A percentile compares a stretch with the other conserved stretches of the same genome.
Conservation (phyloP, 2,888 invertebrate species). For the Agrochola lychnidis region DNA sequence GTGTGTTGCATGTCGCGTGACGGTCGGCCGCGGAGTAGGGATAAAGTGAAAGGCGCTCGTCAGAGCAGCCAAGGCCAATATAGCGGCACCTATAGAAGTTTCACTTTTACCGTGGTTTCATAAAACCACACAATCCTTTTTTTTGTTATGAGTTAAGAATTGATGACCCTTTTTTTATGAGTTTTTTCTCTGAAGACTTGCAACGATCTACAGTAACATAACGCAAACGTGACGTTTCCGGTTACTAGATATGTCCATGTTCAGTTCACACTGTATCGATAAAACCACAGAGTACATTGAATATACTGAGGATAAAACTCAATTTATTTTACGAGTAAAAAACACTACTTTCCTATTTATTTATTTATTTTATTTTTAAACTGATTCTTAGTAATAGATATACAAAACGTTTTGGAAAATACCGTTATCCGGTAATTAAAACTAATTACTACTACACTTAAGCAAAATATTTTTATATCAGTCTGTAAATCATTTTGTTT, state of each 20-base stretch:
- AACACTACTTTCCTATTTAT: neutral
- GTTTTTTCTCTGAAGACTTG: neutral
- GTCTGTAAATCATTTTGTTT: neutral
- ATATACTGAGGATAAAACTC: too few relatives aligned
- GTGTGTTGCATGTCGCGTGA: too few relatives aligned
- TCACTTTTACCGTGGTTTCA: too few relatives aligned
- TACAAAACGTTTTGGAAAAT: neutral
- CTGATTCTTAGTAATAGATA: too few relatives aligned
- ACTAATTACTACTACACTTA: neutral
- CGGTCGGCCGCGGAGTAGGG: too few relatives aligned
- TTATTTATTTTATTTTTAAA: neutral
- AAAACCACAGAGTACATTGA: too few relatives aligned
- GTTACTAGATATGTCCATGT: slow-evolving; percentile 17
- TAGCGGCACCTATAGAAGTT: too few relatives aligned
- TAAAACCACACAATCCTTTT: too few relatives aligned
- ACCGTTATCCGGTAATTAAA: neutral
- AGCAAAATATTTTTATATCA: neutral
- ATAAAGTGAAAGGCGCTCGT: too few relatives aligned
- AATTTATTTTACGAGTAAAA: too few relatives aligned
- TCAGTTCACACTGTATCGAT: too few relatives aligned
- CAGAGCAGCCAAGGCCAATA: too few relatives aligned
- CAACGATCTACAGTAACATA: slow-evolving; percentile 1
- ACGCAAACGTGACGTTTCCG: slow-evolving; percentile 6
- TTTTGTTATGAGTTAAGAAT: neutral
- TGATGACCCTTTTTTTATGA: neutral